These are phyloP conservation scores for Macrophya alboannulata DNA, from an alignment of 2,888 invertebrate species.

Conservation along the genomic window DNA sequence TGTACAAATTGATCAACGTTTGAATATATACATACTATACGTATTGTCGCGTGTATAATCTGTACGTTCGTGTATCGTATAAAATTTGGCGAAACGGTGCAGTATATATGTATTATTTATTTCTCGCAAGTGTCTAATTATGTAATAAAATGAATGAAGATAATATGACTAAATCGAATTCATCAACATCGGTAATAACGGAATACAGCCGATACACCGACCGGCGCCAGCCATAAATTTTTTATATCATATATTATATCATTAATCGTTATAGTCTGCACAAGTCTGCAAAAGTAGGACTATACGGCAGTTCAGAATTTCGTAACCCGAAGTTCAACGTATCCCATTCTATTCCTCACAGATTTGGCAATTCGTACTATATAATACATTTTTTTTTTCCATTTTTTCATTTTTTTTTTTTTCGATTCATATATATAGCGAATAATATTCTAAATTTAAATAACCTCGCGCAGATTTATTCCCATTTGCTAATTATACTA, in stretches of 20 bases:
- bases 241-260: neutral
- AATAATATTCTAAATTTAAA: neutral
- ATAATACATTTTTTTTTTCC: too few species aligned
- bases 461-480: neutral
- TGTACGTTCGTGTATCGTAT: neutral
- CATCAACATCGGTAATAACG: neutral
- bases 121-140: neutral
- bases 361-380: too few species aligned
- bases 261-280: too few species aligned
- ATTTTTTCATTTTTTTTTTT: neutral
- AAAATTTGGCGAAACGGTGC: too few species aligned
- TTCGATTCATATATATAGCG: neutral
- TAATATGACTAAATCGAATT: neutral
- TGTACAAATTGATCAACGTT: too few species aligned
- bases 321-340: too few species aligned
- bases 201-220: neutral
- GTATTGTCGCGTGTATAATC: too few species aligned
- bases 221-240: neutral
- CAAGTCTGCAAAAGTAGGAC: too few species aligned
- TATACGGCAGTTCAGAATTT: too few species aligned
- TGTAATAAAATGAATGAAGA: neutral
- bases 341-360: too few species aligned
- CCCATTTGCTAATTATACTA: neutral
- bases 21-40: too few species aligned
- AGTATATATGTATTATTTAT: neutral